phyloP scores from a whole-genome alignment of 2,888 invertebrate species.

The Lottia scabra region DNA sequence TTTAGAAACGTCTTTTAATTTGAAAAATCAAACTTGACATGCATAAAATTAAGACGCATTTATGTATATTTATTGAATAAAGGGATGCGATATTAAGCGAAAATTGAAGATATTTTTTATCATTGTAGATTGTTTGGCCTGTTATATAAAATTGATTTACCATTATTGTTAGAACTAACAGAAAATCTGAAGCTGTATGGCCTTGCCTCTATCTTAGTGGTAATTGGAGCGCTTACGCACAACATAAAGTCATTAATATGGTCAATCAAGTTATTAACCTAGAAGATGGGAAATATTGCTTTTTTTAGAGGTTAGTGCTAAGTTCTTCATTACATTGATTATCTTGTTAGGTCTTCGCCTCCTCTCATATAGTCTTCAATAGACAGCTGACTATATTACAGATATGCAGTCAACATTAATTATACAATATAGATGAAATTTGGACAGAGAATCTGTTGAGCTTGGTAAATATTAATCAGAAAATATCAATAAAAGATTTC shows the following conservation, averaged over 20 bases:
- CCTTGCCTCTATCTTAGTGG: not conserved
- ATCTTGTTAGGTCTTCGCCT: constrained; percentile 2
- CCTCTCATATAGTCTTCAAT: not conserved
- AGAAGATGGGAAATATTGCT: constrained; percentile 2
- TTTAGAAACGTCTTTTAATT: not conserved
- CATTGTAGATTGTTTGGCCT: not conserved
- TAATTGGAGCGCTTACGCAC: constrained; percentile 22
- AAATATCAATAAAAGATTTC: constrained; percentile 7
- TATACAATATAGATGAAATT: constrained; percentile 7
- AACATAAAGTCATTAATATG: constrained; percentile 18
- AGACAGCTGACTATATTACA: constrained; percentile 2
- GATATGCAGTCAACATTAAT: constrained; percentile 7
- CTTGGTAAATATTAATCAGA: constrained; percentile 7
- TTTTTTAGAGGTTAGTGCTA: not conserved
- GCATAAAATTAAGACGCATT: constrained; percentile 10
- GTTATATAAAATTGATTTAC: constrained; percentile 19
- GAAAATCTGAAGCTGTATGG: constrained; percentile 2
- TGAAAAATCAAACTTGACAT: constrained; percentile 3
- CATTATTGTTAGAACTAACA: not conserved
- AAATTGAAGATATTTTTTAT: constrained; percentile 13
- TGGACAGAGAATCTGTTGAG: constrained; percentile 5
- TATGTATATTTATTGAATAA: constrained; percentile 15
- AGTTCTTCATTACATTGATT: constrained; percentile 1
- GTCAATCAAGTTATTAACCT: constrained; percentile 20
- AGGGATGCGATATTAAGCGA: not conserved